Evolutionary conservation across 2,888 invertebrate species (phyloP), one percentile per base, ranked within the genome.

Genomic region (Megaustenia siamemsis): DNA sequence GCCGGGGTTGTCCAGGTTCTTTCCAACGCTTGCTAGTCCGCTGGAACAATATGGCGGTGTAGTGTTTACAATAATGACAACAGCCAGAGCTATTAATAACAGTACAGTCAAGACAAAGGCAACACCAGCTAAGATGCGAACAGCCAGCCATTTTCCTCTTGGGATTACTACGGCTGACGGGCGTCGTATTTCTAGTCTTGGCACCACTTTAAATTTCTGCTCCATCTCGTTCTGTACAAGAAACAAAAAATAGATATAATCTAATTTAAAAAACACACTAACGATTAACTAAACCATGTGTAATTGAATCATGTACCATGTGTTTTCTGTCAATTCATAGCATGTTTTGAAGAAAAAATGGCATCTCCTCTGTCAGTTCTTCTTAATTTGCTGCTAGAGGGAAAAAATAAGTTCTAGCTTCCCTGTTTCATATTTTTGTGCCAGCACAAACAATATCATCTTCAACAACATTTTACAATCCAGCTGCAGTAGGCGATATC

Each of bases 1-100:
- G 10, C 89, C 88, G 0, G 92, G 91, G n/a, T 86, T 88, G 18
- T 88, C 85, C 56, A 88, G 60, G 76, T 91, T 79, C 60, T 88
- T 86, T 18, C 88, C 89, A 45, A 80, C 88, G 75, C 86, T 84
- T 0, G 53, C 53, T 75, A 84, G 79, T 15, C 90, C 90, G n/a
- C 49, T 43, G 24, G 87, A 83, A 83, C 91, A 92, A 79, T 88
- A 87, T 5, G 89, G 89, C 2, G 81, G 81, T 21, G 81, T 73
- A 43, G 71, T 68, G 35, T 84, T 83, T 45, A 84, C 53, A 56
- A 81, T 60, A 1, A 60, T 60, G 53, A 83, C 32, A 40, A 73
- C 84, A 35, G 76, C 79, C 5, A 86, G 63, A 40, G 86, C 84
- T 38, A 86, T 56, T 66, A 73, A 35, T n/a, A 87, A 76, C 28